Percentiles rank a stretch among this genome's conserved stretches.
These are phyloP conservation scores for Polypedilum pembai DNA, from an alignment of 1,140 invertebrate genomes.

Conservation along the genomic window DNA sequence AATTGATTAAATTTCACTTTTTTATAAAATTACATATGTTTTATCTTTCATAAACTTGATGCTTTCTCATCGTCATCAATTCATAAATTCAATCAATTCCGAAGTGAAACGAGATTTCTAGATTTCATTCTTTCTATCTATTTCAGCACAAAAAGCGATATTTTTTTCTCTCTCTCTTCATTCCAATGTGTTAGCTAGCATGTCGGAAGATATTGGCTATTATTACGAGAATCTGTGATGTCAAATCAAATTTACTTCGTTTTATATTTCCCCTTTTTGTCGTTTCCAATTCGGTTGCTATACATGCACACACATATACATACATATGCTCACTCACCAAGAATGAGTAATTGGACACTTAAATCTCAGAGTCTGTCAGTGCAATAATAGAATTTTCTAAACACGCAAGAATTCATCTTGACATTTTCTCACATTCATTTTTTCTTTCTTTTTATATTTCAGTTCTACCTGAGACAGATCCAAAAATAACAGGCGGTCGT, in stretches of 20 bases:
- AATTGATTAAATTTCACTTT: background rate
- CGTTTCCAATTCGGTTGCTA: slow-evolving; percentile 7
- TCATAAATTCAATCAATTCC: slow-evolving; percentile 9
- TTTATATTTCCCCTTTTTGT: slow-evolving; percentile 10
- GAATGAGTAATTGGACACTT: slow-evolving; percentile 24
- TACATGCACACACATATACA: background rate
- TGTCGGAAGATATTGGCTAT: slow-evolving; percentile 17
- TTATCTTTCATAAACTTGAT: background rate
- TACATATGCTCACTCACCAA: background rate
- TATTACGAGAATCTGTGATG: slow-evolving; percentile 21
- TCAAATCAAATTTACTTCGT: slow-evolving; percentile 25
- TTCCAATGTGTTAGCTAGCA: slow-evolving; percentile 9
- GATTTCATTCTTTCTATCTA: background rate
- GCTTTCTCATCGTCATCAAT: background rate
- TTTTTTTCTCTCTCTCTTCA: background rate
- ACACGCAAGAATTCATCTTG: background rate
- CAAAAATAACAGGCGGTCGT: slow-evolving; percentile 55
- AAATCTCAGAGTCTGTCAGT: slow-evolving; percentile 21
- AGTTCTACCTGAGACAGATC: slow-evolving; percentile 60
- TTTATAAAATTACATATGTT: background rate
- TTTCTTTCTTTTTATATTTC: slow-evolving; percentile 37
- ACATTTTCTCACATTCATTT: slow-evolving; percentile 25
- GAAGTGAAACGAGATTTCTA: background rate
- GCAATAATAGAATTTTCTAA: slow-evolving; percentile 20
- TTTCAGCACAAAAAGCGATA: background rate